These are phyloP conservation scores for Stictocephala bisonia DNA, from an alignment of 2,888 invertebrate species.

Conservation along the genomic window DNA sequence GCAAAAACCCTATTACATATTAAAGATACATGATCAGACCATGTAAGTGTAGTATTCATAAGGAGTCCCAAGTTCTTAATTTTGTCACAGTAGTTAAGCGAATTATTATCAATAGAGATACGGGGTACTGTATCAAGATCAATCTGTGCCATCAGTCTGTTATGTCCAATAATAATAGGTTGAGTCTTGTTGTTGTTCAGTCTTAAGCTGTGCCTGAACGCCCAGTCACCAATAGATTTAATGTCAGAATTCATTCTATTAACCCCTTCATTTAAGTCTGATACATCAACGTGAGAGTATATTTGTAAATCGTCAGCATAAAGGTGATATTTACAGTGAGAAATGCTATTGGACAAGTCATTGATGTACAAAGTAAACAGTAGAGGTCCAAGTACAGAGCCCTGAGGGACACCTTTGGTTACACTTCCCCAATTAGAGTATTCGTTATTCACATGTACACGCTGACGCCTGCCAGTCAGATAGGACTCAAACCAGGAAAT, in stretches of 20 bases:
- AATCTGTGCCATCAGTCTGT: background rate
- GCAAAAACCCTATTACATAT: no score
- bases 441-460: background rate
- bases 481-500: slow-evolving; percentile 2
- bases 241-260: slow-evolving; percentile 4
- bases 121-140: no score
- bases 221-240: background rate
- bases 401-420: background rate
- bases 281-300: background rate
- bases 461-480: background rate
- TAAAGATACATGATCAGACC: no score
- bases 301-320: slow-evolving; percentile 27
- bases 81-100: no score
- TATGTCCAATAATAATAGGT: background rate
- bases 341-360: background rate
- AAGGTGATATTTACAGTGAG: background rate
- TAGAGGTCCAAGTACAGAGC: background rate
- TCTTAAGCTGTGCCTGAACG: background rate
- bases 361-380: background rate
- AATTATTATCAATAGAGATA: no score
- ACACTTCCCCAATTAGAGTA: background rate
- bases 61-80: no score
- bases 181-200: background rate
- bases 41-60: no score
- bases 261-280: background rate